Evolutionary conservation across 2,113 vertebrate species (phyloP).

Genomic region (Australoheros scitulus): DNA sequence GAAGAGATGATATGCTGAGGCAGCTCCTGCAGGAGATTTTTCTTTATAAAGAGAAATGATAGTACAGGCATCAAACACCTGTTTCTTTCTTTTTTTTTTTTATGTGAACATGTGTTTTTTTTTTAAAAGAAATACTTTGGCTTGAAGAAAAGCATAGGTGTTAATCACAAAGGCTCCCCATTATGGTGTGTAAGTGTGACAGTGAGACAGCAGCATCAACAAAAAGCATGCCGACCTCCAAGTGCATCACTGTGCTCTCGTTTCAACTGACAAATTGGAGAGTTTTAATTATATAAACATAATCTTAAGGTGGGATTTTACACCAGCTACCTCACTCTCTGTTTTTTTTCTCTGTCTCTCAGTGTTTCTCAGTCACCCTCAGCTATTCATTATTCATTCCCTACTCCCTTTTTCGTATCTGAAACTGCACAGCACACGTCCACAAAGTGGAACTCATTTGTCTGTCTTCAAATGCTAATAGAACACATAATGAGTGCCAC

Average conservation of each 20-base stretch:
- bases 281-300: not conserved
- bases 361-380: not conserved
- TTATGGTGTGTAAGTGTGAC: not conserved
- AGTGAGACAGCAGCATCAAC: not conserved
- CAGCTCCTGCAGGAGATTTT: not conserved
- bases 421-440: slow-evolving; percentile 26
- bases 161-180: not conserved
- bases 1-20: not conserved
- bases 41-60: not conserved
- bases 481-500: slow-evolving; percentile 60
- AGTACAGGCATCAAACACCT: not conserved
- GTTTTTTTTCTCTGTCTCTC: not conserved
- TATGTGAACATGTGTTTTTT: not conserved
- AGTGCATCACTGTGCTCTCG: not conserved
- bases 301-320: slow-evolving; percentile 4
- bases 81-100: too few relatives aligned
- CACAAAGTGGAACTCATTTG: slow-evolving; percentile 62
- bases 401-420: slow-evolving; percentile 14
- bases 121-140: not conserved
- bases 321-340: not conserved
- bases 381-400: slow-evolving; percentile 28
- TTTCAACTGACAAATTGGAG: not conserved
- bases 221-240: not conserved
- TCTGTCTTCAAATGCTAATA: slow-evolving; percentile 61
- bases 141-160: not conserved